Evolutionary conservation across 1,140 invertebrate species (phyloP).

Genomic region (Metopolophium dirhodum): DNA sequence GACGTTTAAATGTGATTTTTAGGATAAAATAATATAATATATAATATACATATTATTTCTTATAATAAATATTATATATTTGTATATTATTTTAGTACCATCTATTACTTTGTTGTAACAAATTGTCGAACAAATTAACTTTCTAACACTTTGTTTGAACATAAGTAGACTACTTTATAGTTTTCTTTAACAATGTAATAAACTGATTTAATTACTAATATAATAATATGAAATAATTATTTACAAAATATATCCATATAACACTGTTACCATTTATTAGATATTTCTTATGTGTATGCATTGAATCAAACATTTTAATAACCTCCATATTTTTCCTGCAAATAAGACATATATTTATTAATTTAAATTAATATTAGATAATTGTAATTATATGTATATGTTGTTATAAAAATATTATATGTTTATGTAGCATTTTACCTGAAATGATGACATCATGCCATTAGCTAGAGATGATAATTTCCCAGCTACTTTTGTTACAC

Average conservation of each 20-base stretch:
- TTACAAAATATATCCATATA: conserved; percentile 11
- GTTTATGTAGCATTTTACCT: conserved; percentile 66
- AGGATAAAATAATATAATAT: neutral
- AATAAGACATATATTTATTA: neutral
- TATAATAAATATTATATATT: neutral
- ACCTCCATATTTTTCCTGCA: conserved; percentile 55
- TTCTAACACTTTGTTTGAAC: neutral
- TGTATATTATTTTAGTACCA: neutral
- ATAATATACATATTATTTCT: neutral
- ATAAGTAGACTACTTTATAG: neutral
- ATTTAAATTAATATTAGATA: neutral
- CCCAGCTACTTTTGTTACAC: conserved; percentile 95
- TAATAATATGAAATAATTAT: conserved; percentile 19
- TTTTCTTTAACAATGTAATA: neutral
- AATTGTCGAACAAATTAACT: neutral
- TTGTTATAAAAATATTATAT: neutral
- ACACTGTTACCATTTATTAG: neutral
- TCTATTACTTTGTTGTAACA: neutral
- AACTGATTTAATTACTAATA: conserved; percentile 3
- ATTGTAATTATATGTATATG: too few species aligned
- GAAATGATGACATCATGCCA: conserved; percentile 90
- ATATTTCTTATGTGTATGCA: neutral
- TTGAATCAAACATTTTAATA: conserved; percentile 19
- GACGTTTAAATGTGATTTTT: neutral
- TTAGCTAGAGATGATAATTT: conserved; percentile 91